Conservation (phyloP, 2,113 vertebrate genomes). For the Mungos mungo region DNA sequence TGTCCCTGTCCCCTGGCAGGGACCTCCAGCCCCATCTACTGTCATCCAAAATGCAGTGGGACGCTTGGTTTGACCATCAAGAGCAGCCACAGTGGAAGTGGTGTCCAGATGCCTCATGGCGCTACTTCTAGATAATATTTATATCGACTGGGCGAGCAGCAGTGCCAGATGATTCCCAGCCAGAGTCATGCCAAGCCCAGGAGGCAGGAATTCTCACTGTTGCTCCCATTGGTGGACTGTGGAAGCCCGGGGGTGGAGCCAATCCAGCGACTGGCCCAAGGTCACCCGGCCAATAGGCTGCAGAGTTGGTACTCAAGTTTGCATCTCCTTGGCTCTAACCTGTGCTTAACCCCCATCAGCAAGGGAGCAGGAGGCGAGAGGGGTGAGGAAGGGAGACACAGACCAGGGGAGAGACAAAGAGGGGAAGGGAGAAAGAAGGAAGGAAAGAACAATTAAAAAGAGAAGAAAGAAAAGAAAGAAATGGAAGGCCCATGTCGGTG, state of each 20-base stretch:
- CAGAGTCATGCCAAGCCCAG: background rate
- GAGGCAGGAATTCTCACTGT: background rate
- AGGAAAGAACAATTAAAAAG: background rate
- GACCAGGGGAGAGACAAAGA: background rate
- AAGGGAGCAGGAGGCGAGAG: background rate
- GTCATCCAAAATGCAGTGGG: background rate
- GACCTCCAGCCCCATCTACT: background rate
- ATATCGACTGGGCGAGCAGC: background rate
- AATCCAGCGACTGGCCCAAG: background rate
- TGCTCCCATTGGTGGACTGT: background rate
- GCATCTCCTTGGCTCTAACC: background rate
- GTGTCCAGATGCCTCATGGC: background rate
- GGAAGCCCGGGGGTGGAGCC: background rate
- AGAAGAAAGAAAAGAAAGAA: background rate
- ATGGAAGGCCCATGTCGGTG: rapidly evolving
- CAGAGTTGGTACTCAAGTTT: background rate
- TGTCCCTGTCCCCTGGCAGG: background rate
- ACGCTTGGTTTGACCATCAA: background rate
- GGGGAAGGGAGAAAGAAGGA: background rate
- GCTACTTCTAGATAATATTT: background rate
- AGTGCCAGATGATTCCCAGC: rapidly evolving
- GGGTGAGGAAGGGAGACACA: background rate
- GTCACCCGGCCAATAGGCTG: background rate
- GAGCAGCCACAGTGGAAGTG: background rate
- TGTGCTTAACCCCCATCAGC: rapidly evolving